phyloP scores from a whole-genome alignment of 2,888 invertebrate species.

The Bursaphelenchus okinawaensis region DNA sequence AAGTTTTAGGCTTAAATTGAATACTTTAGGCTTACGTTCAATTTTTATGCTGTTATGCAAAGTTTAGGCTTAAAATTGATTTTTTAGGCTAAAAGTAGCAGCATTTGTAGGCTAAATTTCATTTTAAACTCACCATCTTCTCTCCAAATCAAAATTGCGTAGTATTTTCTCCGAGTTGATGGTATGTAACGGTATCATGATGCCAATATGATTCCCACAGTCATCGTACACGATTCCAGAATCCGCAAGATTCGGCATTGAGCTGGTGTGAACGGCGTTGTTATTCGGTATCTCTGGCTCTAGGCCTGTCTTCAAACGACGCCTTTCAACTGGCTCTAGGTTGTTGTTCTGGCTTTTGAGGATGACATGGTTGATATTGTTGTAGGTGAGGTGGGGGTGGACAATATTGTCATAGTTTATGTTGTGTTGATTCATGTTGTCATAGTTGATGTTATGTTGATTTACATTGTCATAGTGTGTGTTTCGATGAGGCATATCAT shows the following conservation, averaged over 20 bases:
- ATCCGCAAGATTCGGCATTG: constrained; percentile 25
- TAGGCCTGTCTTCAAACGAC: neutral
- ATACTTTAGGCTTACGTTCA: no score
- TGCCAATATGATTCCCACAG: constrained; percentile 1
- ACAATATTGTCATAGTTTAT: no score
- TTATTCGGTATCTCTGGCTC: neutral
- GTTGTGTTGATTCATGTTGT: neutral
- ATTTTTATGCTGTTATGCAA: no score
- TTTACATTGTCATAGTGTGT: neutral
- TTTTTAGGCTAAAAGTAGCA: no score
- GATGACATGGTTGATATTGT: neutral
- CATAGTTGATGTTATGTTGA: neutral
- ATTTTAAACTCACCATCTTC: neutral
- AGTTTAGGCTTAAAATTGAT: no score
- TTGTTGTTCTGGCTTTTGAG: neutral
- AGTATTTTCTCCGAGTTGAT: constrained; percentile 7
- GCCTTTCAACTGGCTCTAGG: neutral
- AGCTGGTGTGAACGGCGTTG: constrained; percentile 14
- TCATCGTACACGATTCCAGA: constrained; percentile 30
- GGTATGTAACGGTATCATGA: constrained; percentile 5
- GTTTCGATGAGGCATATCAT: no score
- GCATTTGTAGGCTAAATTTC: neutral
- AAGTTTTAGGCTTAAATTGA: no score
- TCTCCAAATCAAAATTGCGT: neutral
- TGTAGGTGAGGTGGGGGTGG: no score